Evolutionary conservation across 2,113 vertebrate genomes (phyloP), one percentile per base, ranked within the genome.

Genomic region (Thymallus thymallus): DNA sequence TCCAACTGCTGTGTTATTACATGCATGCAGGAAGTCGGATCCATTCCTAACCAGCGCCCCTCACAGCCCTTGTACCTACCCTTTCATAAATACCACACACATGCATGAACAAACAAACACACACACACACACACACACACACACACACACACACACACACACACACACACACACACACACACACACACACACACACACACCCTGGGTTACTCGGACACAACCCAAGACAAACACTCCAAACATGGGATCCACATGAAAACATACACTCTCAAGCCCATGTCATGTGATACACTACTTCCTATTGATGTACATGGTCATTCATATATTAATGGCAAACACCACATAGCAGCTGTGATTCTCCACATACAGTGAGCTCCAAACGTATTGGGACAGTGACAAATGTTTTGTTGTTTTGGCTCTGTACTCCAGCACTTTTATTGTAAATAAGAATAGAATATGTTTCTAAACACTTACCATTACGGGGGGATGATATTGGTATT

Each of bases 1-100:
- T 56, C 35, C 73, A 76, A 69, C 56, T 41, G 67, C 77, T 81
- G 81, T 84, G 84, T 81, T 76, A 81, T 77, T 80, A 71, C 74
- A 77, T 67, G 79, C 85, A 56, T 62, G 77, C 73, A 74, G 46
- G 69, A 74, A 65, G 70, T 71, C 58, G 75, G 75, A 84, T 72
- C 63, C 73, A 74, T 72, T 79, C 78, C 60, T 67, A 41, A 66
- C 63, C 56, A 51, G 67, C 20, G 18, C 7, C 56, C 1, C 51
- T 77, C 67, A 71, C 64, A 78, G 68, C 14, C 12, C 48, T 51
- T 14, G 48, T 51, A 16, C 48, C 72, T 71, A 68, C 75, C 51
- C 60, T 10, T 67, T 29, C 10, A 29, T 10, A 30, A 13, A 48
- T 58, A 32, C 46, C 68, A 32, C 68, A 62, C 55, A 69, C 6